A percentile compares a stretch with the other conserved stretches of the same genome.
Evolutionary conservation across 2,888 invertebrate species (phyloP).

Genomic region (Synanthedon tipuliformis): DNA sequence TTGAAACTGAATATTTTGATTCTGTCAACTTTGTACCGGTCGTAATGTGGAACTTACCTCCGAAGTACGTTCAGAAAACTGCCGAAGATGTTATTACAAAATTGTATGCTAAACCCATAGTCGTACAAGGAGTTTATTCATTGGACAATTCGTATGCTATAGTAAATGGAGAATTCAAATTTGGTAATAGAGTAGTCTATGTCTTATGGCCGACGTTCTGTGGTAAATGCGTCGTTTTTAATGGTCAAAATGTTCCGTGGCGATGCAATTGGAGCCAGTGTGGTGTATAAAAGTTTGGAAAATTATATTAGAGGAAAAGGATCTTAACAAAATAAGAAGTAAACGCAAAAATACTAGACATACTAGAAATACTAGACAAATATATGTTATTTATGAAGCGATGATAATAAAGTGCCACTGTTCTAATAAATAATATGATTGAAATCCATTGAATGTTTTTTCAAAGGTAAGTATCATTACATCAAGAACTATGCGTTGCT

Average conservation of each 20-base stretch:
- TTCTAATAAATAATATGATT: no score
- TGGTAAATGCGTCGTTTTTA: slow-evolving; percentile 2
- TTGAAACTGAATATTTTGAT: slow-evolving; percentile 2
- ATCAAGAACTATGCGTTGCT: no score
- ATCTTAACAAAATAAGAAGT: no score
- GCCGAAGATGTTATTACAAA: neutral
- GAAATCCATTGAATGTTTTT: no score
- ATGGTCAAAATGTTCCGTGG: neutral
- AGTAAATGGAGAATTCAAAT: neutral
- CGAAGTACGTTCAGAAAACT: neutral
- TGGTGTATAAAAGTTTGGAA: neutral
- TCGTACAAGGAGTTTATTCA: neutral
- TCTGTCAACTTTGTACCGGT: neutral
- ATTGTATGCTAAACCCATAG: neutral
- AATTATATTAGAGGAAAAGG: no score
- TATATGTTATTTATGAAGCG: no score
- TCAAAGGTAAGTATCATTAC: no score
- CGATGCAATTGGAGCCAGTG: neutral
- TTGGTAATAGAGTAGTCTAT: slow-evolving; percentile 2
- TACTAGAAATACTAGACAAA: no score
- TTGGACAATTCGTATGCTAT: slow-evolving; percentile 1
- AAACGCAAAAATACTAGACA: no score
- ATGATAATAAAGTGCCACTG: no score
- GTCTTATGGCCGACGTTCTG: slow-evolving; percentile 10
- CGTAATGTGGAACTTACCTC: neutral